Base-by-base conservation (phyloP, 2,113 vertebrate genomes). In the Trachemys scripta region DNA sequence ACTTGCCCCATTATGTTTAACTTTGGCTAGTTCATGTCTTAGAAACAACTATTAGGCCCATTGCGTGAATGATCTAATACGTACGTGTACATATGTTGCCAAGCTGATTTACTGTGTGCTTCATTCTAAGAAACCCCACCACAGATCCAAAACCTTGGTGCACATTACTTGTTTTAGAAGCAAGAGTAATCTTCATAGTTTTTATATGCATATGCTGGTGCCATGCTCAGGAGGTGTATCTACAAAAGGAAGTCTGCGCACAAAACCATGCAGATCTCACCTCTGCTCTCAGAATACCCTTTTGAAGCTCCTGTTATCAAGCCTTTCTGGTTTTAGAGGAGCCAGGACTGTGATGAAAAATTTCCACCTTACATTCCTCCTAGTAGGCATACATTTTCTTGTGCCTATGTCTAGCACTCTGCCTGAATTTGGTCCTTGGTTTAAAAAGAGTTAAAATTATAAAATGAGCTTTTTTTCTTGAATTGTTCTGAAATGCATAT, bases 321-420 rank as follows among this genome's bases (percentile, higher is more conserved):
- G 24, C 22, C 11, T 76, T 76, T 76, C 72, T 45, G 22, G 72
- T 76, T 76, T 76, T 76, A 76, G 72, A 76, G 72, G 72, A 45
- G 72, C 42, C 72, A 76, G 38, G 22, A 45, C 10, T 76, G 72
- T 51, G 16, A 4, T 90, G 82, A 65, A 47, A 91, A 38, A 59
- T 88, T 62, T 65, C 72, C 49, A 80, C 59, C n/a, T 95, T 85
- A 75, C 5, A 7, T 90, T 96, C 90, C 80, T 86, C 12, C 1
- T 85, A 51, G 85, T 87, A 89, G 53, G 35, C 57, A 49, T 96
- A 9, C 3, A 29, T 94, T 94, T 90, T 93, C 69, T 59, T 89
- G 56, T 65, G 31, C 8, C 85, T 90, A 9, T 13, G 22, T 87
- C n/a, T 90, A 76, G 80, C 14, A 42, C 24, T 42, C 4, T 82